Evolutionary conservation across 2,888 invertebrate species (phyloP), one percentile per base, ranked within the genome.

Genomic region (Rhyacophila evoluta): DNA sequence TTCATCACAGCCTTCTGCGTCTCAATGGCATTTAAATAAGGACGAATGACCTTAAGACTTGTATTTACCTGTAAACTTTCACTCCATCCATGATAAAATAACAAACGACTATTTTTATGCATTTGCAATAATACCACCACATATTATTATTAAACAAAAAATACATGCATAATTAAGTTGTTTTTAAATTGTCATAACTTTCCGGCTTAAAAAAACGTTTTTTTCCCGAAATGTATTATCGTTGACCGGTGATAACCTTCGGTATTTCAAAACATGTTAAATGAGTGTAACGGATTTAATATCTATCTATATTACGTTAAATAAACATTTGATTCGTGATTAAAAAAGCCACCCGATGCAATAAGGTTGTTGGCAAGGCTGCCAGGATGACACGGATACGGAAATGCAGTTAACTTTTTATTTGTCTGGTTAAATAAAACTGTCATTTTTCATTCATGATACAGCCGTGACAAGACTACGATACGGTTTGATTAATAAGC

Each of bases 401-500:
- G 19, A 55, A 10, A 55, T 69, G 69, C 4, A 33, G 69, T 29
- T 69, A 33, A 27, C 28, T 29, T 69, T 69, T 33, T 69, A 12
- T 41, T 10, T 41, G 12, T 41, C n/a, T 12, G 41, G 2, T n/a
- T 41, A 41, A 2, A 41, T 41, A 41, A n/a, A n/a, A n/a, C n/a
- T n/a, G n/a, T n/a, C 12, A 12, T 41, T 41, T 15, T 41, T 4
- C 2, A 41, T 12, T 5, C 3, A 41, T 12, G 10, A 41, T 4
- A 41, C 4, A 2, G 41, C 12, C 10, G 10, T 41, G 10, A n/a
- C 10, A 5, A 41, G 2, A 12, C 4, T 12, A 12, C n/a, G 4
- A 41, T 11, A 41, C 41, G 12, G 10, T 68, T 73, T 12, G 15
- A 29, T 72, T 27, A 19, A 73, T 78, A 36, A 73, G 69, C 39